Conservation (phyloP, 2,797 vertebrate genomes). For the Xyrichtys novacula region DNA sequence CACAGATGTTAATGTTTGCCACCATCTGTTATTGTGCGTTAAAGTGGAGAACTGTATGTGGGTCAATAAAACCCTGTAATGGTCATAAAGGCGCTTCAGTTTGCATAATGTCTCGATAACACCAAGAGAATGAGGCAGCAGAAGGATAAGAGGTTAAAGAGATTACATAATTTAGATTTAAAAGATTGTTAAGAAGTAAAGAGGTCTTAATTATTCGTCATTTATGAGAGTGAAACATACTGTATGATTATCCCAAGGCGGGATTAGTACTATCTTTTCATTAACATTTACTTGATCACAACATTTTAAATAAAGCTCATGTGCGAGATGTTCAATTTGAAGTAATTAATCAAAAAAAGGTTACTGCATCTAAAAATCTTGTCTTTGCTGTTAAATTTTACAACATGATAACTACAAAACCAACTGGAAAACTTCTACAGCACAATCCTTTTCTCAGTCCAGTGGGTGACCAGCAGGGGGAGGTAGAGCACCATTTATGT, state of each 20-base stretch:
- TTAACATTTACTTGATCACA: not conserved
- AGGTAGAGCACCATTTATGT: slow-evolving; percentile 28
- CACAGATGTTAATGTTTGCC: slow-evolving; percentile 65
- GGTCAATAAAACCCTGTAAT: slow-evolving; percentile 46
- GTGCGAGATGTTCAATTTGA: not conserved
- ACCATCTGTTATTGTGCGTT: slow-evolving; percentile 43
- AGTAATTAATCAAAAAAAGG: not conserved
- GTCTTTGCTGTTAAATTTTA: not conserved
- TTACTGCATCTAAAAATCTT: too few species aligned
- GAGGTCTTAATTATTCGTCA: not conserved
- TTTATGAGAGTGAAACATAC: not conserved
- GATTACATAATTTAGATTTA: slow-evolving; percentile 27
- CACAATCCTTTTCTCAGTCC: not conserved
- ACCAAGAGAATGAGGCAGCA: not conserved
- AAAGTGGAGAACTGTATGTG: slow-evolving; percentile 11
- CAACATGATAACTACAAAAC: not conserved
- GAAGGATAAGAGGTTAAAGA: slow-evolving; percentile 9
- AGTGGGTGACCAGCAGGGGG: slow-evolving; percentile 57
- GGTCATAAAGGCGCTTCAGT: slow-evolving; percentile 38
- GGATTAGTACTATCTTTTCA: not conserved
- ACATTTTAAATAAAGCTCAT: not conserved
- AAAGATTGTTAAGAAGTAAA: not conserved
- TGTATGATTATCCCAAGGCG: not conserved
- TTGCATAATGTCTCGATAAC: slow-evolving; percentile 48
- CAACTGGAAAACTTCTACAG: not conserved